Evolutionary conservation across 2,797 vertebrate species (phyloP).

Genomic region (Cetoscarus ocellatus): DNA sequence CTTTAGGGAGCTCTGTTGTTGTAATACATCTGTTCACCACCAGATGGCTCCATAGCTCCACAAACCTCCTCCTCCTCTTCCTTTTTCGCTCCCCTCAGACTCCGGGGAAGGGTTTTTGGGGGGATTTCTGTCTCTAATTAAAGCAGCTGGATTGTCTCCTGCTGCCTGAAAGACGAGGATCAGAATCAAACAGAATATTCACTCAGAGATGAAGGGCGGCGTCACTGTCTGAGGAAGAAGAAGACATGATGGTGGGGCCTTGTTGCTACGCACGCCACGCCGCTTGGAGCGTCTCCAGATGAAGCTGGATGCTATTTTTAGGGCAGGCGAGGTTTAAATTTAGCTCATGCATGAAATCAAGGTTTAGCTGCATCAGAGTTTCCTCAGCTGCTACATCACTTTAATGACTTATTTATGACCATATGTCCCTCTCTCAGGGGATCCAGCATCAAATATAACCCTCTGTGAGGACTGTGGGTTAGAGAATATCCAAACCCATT

Average conservation of each 20-base stretch:
- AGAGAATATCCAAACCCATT: too few species aligned
- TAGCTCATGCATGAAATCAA: slow-evolving; percentile 70
- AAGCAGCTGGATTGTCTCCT: slow-evolving; percentile 23
- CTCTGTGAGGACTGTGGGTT: neutral
- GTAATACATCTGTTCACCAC: slow-evolving; percentile 16
- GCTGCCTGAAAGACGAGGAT: too few species aligned
- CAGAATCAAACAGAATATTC: neutral
- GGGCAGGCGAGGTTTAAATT: slow-evolving; percentile 54
- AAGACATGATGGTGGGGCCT: slow-evolving; percentile 24
- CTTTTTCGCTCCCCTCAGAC: too few species aligned
- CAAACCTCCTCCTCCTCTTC: neutral
- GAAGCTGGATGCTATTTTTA: slow-evolving; percentile 63
- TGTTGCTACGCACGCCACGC: slow-evolving; percentile 46
- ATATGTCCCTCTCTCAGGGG: neutral
- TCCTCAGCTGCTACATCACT: neutral
- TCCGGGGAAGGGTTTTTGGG: neutral
- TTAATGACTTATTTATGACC: neutral
- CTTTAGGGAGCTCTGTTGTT: too few species aligned
- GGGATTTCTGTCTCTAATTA: slow-evolving; percentile 12
- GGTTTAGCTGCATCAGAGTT: slow-evolving; percentile 56
- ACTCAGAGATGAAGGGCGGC: neutral
- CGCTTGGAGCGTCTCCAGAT: slow-evolving; percentile 47
- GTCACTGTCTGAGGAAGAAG: neutral
- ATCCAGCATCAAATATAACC: neutral
- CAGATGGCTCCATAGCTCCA: slow-evolving; percentile 33